Percentiles rank a stretch among this genome's conserved stretches.
phyloP scores from a whole-genome alignment of 2,113 vertebrate species.

The Eulemur macaco region DNA sequence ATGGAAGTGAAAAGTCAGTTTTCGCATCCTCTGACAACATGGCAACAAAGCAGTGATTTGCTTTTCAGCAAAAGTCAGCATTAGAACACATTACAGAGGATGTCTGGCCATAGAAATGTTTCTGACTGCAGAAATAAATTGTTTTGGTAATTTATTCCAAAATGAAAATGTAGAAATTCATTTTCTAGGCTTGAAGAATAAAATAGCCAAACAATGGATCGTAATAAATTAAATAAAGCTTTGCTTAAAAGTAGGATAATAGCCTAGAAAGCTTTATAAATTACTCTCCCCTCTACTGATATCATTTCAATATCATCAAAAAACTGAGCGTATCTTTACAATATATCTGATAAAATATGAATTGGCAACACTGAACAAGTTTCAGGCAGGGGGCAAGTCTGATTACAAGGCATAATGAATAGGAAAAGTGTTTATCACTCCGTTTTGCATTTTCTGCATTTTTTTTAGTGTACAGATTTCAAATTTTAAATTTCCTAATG shows the following conservation, averaged over 20 bases:
- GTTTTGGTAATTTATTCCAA: background rate
- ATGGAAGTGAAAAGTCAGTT: background rate
- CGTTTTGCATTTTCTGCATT: constrained; percentile 56
- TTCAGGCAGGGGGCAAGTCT: constrained; percentile 44
- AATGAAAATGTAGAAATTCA: background rate
- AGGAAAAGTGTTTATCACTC: constrained; percentile 42
- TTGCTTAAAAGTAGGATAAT: constrained; percentile 6
- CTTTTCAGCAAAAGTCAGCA: background rate
- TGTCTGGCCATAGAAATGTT: background rate
- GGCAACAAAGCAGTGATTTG: background rate
- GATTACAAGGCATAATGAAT: constrained; percentile 42
- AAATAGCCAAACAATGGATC: background rate
- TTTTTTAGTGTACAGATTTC: constrained; percentile 56
- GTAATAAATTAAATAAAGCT: background rate
- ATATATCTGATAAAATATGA: constrained; percentile 50
- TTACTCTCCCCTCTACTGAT: background rate
- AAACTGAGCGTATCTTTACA: constrained; percentile 39
- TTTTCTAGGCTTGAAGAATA: constrained; percentile 31
- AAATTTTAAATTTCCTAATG: constrained; percentile 74
- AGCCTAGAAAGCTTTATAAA: background rate
- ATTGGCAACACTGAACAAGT: constrained; percentile 28
- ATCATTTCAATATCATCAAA: constrained; percentile 22
- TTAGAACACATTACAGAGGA: background rate
- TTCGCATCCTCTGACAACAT: background rate
- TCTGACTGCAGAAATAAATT: background rate